These are phyloP conservation scores for Ennomos quercinarius DNA, from an alignment of 2,888 invertebrate genomes.

Conservation along the genomic window DNA sequence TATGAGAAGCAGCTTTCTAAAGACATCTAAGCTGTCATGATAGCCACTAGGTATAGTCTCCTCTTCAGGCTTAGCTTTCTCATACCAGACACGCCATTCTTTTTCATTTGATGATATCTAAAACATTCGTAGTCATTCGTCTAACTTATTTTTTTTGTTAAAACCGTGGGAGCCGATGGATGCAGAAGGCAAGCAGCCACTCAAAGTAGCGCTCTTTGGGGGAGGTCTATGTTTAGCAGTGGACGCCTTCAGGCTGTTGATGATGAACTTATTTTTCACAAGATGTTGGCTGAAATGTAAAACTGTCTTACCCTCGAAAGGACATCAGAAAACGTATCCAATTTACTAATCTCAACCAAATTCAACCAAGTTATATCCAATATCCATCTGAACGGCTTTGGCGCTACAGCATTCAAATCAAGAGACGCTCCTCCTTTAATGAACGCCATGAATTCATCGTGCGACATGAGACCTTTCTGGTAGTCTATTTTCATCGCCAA, in stretches of 20 bases:
- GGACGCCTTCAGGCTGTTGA: too few species aligned
- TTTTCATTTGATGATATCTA: conserved; percentile 93
- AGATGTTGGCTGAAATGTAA: conserved; percentile 5
- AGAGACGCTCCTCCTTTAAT: conserved; percentile 98
- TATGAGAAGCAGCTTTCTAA: conserved; percentile 94
- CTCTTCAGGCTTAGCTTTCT: conserved; percentile 96
- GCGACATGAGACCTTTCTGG: conserved; percentile 91
- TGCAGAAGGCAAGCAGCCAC: too few species aligned
- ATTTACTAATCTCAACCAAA: conserved; percentile 95
- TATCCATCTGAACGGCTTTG: conserved; percentile 98
- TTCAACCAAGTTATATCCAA: conserved; percentile 98
- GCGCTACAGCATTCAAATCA: conserved; percentile 95
- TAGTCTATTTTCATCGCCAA: conserved; percentile 98
- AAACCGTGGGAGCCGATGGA: too few species aligned
- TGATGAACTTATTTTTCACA: too few species aligned
- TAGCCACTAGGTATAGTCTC: conserved; percentile 96
- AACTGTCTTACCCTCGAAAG: conserved; percentile 87
- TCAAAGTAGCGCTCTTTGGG: too few species aligned
- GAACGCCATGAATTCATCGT: conserved; percentile 97
- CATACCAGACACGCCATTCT: conserved; percentile 96
- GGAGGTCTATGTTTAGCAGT: too few species aligned
- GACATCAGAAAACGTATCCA: conserved; percentile 92
- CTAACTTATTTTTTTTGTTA: too few species aligned
- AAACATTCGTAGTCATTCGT: background rate
- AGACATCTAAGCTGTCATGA: conserved; percentile 93